Conservation (phyloP, 2,797 vertebrate genomes). For the Potorous gilbertii region DNA sequence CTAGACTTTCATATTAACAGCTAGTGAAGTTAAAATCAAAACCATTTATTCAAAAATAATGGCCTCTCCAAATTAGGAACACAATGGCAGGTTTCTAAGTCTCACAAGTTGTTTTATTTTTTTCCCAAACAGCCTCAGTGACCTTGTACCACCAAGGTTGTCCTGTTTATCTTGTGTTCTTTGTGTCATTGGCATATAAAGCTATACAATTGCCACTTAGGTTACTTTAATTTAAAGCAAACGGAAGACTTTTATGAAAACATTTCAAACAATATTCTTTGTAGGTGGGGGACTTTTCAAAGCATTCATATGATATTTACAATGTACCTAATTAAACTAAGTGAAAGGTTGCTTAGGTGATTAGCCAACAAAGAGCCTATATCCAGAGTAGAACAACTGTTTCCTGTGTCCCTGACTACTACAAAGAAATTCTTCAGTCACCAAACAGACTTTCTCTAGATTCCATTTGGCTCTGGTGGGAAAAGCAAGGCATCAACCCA, state of each 20-base stretch:
- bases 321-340: background rate
- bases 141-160: background rate
- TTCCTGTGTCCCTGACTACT: background rate
- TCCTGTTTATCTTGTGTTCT: background rate
- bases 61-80: background rate
- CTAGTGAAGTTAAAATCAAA: constrained; percentile 1
- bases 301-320: background rate
- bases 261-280: background rate
- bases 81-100: background rate
- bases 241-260: background rate
- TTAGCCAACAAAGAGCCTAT: background rate
- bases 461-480: background rate
- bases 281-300: background rate
- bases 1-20: background rate
- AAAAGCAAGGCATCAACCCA: background rate
- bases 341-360: background rate
- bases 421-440: background rate
- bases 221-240: background rate
- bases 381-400: background rate
- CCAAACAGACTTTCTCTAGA: background rate
- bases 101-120: background rate
- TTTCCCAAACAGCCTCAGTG: background rate
- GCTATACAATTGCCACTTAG: background rate
- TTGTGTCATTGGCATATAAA: background rate
- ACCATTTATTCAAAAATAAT: background rate